phyloP scores from a whole-genome alignment of 2,797 vertebrate species.

The Thalassophryne amazonica region DNA sequence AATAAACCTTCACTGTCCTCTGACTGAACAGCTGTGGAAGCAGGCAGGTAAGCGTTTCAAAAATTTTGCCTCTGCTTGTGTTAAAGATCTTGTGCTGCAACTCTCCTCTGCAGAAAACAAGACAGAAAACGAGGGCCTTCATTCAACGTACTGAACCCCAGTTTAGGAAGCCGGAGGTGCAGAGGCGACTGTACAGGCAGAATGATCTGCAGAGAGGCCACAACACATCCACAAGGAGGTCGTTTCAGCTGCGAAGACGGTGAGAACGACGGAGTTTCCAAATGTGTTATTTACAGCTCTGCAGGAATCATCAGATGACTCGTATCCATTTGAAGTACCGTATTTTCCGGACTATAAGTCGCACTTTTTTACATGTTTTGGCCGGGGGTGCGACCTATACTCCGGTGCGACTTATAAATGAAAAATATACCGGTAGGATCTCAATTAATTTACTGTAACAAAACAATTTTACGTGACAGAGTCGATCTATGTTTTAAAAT shows the following conservation, averaged over 20 bases:
- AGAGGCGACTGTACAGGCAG: conserved; percentile 73
- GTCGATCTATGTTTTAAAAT: too few species aligned
- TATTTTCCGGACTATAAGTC: too few species aligned
- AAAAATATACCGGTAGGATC: too few species aligned
- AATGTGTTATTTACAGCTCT: too few species aligned
- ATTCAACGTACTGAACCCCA: conserved; percentile 45
- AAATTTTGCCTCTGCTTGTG: neutral
- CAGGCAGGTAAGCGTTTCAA: neutral
- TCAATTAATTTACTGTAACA: too few species aligned
- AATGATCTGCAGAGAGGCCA: conserved; percentile 58
- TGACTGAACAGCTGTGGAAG: neutral
- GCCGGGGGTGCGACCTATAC: too few species aligned
- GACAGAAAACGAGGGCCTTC: conserved; percentile 54
- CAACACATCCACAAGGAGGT: conserved; percentile 66
- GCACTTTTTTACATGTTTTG: too few species aligned
- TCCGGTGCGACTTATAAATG: too few species aligned
- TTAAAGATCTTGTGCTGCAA: neutral
- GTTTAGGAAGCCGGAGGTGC: conserved; percentile 60
- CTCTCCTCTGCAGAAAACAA: conserved; percentile 35
- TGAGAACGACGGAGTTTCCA: conserved; percentile 74
- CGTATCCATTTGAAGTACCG: too few species aligned
- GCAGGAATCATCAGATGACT: too few species aligned
- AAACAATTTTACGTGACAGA: too few species aligned
- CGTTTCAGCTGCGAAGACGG: conserved; percentile 82
- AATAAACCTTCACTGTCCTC: too few species aligned